Percentiles rank a stretch among this genome's conserved stretches.
Evolutionary conservation across 1,140 invertebrate genomes (phyloP).

Genomic region (Orchesella cincta): DNA sequence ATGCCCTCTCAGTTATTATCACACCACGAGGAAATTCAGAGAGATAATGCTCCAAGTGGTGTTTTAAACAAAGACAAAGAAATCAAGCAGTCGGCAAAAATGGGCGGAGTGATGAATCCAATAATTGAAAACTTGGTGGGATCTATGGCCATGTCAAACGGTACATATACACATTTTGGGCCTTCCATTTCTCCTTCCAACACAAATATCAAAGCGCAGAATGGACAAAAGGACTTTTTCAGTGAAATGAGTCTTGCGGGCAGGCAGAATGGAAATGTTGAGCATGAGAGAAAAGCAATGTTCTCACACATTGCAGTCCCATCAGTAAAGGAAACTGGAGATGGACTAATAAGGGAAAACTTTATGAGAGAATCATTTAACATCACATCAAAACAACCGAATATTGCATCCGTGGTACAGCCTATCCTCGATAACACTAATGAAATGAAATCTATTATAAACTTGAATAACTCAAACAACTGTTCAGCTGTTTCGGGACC

Average conservation of each 20-base stretch:
- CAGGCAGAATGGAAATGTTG: background rate
- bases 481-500: background rate
- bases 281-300: background rate
- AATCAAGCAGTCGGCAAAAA: background rate
- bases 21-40: background rate
- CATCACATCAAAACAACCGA: too few relatives aligned
- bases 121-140: conserved; percentile 51
- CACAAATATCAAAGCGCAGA: background rate
- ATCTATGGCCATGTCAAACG: conserved; percentile 44
- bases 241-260: background rate
- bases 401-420: too few relatives aligned
- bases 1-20: background rate
- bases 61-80: too few relatives aligned
- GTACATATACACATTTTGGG: conserved; percentile 49
- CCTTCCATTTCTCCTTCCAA: background rate
- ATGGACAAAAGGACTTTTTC: background rate
- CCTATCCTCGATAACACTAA: too few relatives aligned
- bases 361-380: too few relatives aligned
- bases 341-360: background rate
- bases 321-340: background rate
- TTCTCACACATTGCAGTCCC: background rate
- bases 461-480: too few relatives aligned
- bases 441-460: too few relatives aligned
- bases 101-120: conserved; percentile 41
- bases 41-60: conserved; percentile 3